Percentiles rank a stretch among this genome's conserved stretches.
phyloP scores from a whole-genome alignment of 2,797 vertebrate genomes.

The Limnodromus scolopaceus region DNA sequence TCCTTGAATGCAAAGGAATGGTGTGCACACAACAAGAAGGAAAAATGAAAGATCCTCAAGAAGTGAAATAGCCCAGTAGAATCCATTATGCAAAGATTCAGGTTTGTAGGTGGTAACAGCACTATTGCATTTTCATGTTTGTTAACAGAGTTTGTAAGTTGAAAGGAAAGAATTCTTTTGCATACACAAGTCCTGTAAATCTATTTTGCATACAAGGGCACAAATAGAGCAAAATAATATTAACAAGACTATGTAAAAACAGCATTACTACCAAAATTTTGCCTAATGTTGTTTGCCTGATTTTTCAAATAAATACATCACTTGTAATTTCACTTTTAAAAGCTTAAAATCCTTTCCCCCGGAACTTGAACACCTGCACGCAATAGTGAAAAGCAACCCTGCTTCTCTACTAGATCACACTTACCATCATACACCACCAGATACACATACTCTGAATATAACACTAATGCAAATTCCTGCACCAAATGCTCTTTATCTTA shows the following conservation, averaged over 20 bases:
- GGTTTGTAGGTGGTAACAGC: neutral
- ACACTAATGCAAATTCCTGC: neutral
- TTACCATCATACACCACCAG: neutral
- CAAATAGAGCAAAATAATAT: neutral
- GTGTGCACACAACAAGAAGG: neutral
- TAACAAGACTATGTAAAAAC: neutral
- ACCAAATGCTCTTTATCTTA: neutral
- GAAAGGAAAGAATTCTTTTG: neutral
- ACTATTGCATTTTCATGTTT: neutral
- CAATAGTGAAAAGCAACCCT: neutral
- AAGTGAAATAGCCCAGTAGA: neutral
- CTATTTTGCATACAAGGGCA: neutral
- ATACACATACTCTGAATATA: neutral
- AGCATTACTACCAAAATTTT: neutral
- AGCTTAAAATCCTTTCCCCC: neutral
- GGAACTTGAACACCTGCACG: neutral
- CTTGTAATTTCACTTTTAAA: neutral
- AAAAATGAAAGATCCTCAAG: neutral
- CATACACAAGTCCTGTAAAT: neutral
- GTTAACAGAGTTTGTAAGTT: neutral
- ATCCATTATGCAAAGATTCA: neutral
- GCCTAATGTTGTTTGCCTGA: neutral
- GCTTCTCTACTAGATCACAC: neutral
- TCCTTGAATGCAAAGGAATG: neutral
- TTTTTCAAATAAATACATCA: neutral